Conservation (phyloP, 2,888 invertebrate genomes). For the Poecilus cupreus region DNA sequence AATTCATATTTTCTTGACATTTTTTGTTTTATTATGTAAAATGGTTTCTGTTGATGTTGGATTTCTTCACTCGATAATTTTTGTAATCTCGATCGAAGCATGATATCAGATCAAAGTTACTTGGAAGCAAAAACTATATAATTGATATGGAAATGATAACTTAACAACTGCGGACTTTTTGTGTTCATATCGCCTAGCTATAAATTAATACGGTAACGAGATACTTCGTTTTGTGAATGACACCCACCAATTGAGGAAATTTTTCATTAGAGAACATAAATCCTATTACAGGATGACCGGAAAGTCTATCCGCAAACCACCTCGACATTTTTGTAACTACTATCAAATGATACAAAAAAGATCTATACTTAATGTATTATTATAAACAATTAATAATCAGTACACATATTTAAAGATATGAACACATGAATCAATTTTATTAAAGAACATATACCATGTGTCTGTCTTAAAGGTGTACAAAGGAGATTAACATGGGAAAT, state of each 20-base stretch:
- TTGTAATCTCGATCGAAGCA: background rate
- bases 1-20: background rate
- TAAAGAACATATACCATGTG: too few species aligned
- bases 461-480: too few species aligned
- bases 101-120: background rate
- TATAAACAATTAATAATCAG: too few species aligned
- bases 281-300: background rate
- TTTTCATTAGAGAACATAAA: background rate
- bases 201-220: conserved; percentile 17
- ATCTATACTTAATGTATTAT: too few species aligned
- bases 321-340: too few species aligned
- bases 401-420: too few species aligned
- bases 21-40: background rate
- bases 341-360: too few species aligned
- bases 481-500: too few species aligned
- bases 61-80: background rate
- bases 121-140: conserved; percentile 24
- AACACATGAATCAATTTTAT: too few species aligned
- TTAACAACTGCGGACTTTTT: conserved; percentile 23
- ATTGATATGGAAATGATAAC: conserved; percentile 4
- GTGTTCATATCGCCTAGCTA: background rate
- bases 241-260: conserved; percentile 18
- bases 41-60: background rate
- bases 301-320: background rate
- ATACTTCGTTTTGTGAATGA: conserved; percentile 15